These are phyloP conservation scores for Mormyrus hasselquistii DNA, from an alignment of 2,797 vertebrate genomes.

Conservation along the genomic window DNA sequence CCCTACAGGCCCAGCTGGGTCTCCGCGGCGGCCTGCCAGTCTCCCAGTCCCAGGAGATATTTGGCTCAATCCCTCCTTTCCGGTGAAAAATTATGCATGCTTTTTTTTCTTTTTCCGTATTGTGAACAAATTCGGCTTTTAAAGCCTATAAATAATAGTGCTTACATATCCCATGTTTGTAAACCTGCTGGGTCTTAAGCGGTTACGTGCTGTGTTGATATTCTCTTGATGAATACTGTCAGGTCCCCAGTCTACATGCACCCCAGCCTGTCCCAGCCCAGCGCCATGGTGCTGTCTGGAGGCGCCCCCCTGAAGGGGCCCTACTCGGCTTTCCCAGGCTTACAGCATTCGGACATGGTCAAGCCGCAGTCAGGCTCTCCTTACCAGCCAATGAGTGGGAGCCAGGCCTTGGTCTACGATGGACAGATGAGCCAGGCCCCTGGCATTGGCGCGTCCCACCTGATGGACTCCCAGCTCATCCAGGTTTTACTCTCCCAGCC, in stretches of 20 bases:
- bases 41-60: slow-evolving; percentile 98
- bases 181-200: neutral
- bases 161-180: neutral
- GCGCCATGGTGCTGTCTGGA: slow-evolving; percentile 87
- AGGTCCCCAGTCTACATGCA: slow-evolving; percentile 99
- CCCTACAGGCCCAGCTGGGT: slow-evolving; percentile 90
- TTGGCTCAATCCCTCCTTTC: slow-evolving; percentile 90
- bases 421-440: slow-evolving; percentile 82
- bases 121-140: neutral
- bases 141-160: neutral
- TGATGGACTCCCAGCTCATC: slow-evolving; percentile 96
- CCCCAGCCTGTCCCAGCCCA: slow-evolving; percentile 91
- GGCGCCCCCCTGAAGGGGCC: slow-evolving; percentile 86
- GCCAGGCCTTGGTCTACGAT: slow-evolving; percentile 87
- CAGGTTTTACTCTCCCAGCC: slow-evolving; percentile 63
- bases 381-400: slow-evolving; percentile 92
- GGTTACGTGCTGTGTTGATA: neutral
- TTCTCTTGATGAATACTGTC: slow-evolving; percentile 11
- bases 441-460: slow-evolving; percentile 85
- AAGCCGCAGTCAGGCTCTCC: slow-evolving; percentile 88
- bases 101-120: neutral
- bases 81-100: slow-evolving; percentile 59
- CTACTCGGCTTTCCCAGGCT: slow-evolving; percentile 87
- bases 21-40: slow-evolving; percentile 87
- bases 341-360: slow-evolving; percentile 94